Evolutionary conservation across 1,140 invertebrate species (phyloP), one percentile per base, ranked within the genome.

Genomic region (Drosophila baimaii): DNA sequence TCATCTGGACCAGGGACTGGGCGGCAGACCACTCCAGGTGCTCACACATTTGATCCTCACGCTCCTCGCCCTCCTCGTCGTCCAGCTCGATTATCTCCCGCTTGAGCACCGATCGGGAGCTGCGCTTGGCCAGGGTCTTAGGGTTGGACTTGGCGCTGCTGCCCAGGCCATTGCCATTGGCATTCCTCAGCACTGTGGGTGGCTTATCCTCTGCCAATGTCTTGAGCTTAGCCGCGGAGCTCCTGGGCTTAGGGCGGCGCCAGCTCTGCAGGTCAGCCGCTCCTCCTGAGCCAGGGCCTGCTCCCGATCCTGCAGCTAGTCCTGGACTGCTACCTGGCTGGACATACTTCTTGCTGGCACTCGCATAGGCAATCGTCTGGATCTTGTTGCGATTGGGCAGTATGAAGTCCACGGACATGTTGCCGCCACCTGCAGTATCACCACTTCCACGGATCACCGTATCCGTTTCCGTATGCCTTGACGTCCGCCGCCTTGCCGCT

Each of bases 1-100:
- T 91, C 90, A 91, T 91, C 76, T 91, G 90, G 46, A 91, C 90
- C 21, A 91, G 44, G 12, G 90, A 91, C 43, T 91, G 90, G 31
- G 90, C 90, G n/a, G 90, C 90, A 4, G 90, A 90, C 90, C 90
- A 91, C 59, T 91, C 90, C 47, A 91, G 55, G 1, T 81, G 78
- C 51, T 83, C 83, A 25, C 79, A 89, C 3, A 85, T 31, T 29
- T 91, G 74, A 29, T 81, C 74, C 19, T 69, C 63, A 9, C 43
- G 62, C 25, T 73, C 61, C 37, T 62, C 52, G 19, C 25, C 65
- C n/a, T 74, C 64, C 6, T 72, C 64, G 7, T 86, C 82, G 27
- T 88, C 83, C 72, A 88, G 79, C 57, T 89, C 80, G 58, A 89
- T 89, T 33, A 89, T 69, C 51, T 88, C 84, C 62, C 84, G 77